phyloP scores from a whole-genome alignment of 1,140 invertebrate genomes.

The Atopsyche davidsoni region DNA sequence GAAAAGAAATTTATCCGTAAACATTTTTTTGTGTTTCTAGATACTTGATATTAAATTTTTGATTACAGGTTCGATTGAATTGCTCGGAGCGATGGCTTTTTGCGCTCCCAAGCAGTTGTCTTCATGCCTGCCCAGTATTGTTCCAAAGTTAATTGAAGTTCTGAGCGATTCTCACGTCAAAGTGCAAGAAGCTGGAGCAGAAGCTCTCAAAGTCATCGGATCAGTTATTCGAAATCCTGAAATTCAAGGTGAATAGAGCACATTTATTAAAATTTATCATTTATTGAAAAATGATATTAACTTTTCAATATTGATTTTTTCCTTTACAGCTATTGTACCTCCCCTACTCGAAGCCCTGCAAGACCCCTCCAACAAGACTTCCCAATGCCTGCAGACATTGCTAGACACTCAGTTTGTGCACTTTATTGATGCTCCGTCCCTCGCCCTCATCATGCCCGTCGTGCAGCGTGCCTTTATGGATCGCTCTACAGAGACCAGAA shows the following conservation, averaged over 20 bases:
- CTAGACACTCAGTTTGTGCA: constrained; percentile 98
- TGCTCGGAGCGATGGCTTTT: constrained; percentile 95
- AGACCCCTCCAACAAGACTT: constrained; percentile 95
- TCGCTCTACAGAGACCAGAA: constrained; percentile 92
- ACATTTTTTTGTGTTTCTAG: too few relatives aligned
- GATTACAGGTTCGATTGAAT: constrained; percentile 82
- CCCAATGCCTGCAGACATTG: constrained; percentile 82
- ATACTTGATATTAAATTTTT: too few relatives aligned
- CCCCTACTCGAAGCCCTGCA: constrained; percentile 88
- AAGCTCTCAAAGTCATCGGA: constrained; percentile 93
- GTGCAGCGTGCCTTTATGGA: constrained; percentile 96
- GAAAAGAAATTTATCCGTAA: too few relatives aligned
- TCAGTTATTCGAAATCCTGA: constrained; percentile 98
- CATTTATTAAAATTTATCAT: too few relatives aligned
- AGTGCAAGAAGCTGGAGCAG: constrained; percentile 94
- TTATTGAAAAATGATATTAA: background rate
- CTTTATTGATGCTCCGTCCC: constrained; percentile 97
- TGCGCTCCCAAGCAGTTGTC: constrained; percentile 98
- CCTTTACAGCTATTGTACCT: constrained; percentile 74
- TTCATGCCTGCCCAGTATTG: constrained; percentile 94
- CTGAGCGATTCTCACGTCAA: constrained; percentile 95
- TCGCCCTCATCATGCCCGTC: constrained; percentile 98
- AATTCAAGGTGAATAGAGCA: constrained; percentile 79
- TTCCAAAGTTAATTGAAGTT: constrained; percentile 97
- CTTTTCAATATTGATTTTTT: constrained; percentile 12